A percentile compares a stretch with the other conserved stretches of the same genome.
Evolutionary conservation across 2,797 vertebrate genomes (phyloP).

Genomic region (Gymnothorax reevesii): DNA sequence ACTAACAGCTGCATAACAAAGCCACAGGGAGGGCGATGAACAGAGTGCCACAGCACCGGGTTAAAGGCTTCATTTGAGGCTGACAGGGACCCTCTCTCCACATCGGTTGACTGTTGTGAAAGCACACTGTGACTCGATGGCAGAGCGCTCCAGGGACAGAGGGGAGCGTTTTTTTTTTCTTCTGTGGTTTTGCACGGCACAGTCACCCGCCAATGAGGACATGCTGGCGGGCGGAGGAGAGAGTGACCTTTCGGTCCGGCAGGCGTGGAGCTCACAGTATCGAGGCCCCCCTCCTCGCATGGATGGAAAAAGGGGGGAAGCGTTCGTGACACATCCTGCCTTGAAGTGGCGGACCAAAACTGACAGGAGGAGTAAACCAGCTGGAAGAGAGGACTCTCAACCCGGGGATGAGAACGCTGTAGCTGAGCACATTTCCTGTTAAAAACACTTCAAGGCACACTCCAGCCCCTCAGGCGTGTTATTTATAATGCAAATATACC

Average conservation of each 20-base stretch:
- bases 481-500: slow-evolving; percentile 66
- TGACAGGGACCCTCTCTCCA: neutral
- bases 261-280: neutral
- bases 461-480: slow-evolving; percentile 41
- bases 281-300: slow-evolving; percentile 25
- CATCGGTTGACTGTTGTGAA: neutral
- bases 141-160: neutral
- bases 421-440: slow-evolving; percentile 50
- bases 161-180: neutral
- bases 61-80: neutral
- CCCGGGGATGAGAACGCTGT: slow-evolving; percentile 50
- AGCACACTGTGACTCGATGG: neutral
- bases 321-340: slow-evolving; percentile 65
- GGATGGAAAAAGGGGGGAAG: neutral
- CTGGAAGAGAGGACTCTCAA: slow-evolving; percentile 43
- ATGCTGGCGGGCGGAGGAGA: neutral
- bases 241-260: slow-evolving; percentile 5
- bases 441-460: slow-evolving; percentile 48
- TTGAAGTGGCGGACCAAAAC: slow-evolving; percentile 64
- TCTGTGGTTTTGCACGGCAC: neutral
- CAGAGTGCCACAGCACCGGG: neutral
- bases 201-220: neutral
- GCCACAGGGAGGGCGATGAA: neutral
- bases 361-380: slow-evolving; percentile 52
- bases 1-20: neutral